A percentile compares a stretch with the other conserved stretches of the same genome.
Conservation (phyloP, 2,888 invertebrate genomes). For the Hecatera dysodea region DNA sequence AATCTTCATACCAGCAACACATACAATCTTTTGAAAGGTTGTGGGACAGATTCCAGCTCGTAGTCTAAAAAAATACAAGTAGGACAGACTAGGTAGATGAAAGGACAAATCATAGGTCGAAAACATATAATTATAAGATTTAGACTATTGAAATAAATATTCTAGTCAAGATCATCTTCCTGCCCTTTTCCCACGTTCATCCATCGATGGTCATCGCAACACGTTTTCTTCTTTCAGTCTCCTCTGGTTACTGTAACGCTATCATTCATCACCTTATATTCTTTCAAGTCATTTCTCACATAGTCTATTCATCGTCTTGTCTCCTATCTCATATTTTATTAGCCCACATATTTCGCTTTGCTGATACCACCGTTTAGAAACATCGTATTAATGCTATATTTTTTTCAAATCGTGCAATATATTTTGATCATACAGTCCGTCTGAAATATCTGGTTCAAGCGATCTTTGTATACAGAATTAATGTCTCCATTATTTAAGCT, state of each 20-base stretch:
- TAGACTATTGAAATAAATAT: neutral
- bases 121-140: neutral
- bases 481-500: slow-evolving; percentile 54
- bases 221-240: neutral
- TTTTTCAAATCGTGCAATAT: neutral
- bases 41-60: neutral
- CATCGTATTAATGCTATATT: neutral
- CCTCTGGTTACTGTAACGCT: neutral
- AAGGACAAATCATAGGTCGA: neutral
- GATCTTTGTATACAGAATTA: slow-evolving; percentile 31
- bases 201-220: neutral
- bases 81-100: neutral
- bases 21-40: neutral
- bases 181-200: neutral
- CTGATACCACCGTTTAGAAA: neutral
- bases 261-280: neutral
- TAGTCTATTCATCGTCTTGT: neutral
- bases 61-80: too few species aligned
- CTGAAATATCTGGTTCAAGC: slow-evolving; percentile 32
- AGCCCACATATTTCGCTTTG: neutral
- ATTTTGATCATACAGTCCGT: slow-evolving; percentile 13
- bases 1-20: neutral
- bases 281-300: neutral
- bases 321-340: neutral
- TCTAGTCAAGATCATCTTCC: neutral